Base-by-base conservation (phyloP, 35 echinoderm and acorn worm genomes). In the Eucidaris tribuloides region DNA sequence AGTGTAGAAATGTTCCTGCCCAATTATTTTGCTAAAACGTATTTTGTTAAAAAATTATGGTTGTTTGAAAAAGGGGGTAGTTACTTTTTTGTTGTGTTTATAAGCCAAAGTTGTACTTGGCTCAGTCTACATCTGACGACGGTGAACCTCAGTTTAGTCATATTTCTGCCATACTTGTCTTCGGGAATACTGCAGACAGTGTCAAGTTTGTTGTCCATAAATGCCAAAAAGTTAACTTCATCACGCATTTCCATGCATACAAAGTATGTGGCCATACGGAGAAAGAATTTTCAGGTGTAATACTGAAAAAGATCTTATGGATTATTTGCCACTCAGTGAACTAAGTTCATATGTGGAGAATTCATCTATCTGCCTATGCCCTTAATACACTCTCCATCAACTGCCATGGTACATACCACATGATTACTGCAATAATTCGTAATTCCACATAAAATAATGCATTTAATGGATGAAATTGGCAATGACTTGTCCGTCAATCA, bases 381-480 rank as follows among this genome's bases (percentile, higher is more conserved):
- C 58, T 62, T 32, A 17, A 62, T 29, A 23, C 18, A 27, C 58
- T 6, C 58, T 62, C n/a, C n/a, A 27, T 5, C 58, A 62, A 62
- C 58, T 62, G 58, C 54, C 54, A 58, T n/a, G 54, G 54, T 58
- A 58, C 54, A 58, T 58, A 58, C 14, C 14, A 58, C 54, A 58
- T 58, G 54, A 58, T 58, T 58, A 58, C 54, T 58, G 54, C 13
- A 58, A 58, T 58, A 58, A 58, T 15, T 58, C 54, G 27, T 58
- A 58, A 3, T 58, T 58, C 54, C 54, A 58, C 54, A 58, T 58
- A 58, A 58, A 58, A 2, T 58, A 58, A 58, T 15, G 54, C 54
- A n/a, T 58, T 58, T 58, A 17, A 58, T 58, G 54, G 54, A 58
- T 58, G 54, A 58, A n/a, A 58, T 58, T 58, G 54, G 54, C 54